Evolutionary conservation across 2,113 vertebrate species (phyloP).

Genomic region (Pollachius pollachius): DNA sequence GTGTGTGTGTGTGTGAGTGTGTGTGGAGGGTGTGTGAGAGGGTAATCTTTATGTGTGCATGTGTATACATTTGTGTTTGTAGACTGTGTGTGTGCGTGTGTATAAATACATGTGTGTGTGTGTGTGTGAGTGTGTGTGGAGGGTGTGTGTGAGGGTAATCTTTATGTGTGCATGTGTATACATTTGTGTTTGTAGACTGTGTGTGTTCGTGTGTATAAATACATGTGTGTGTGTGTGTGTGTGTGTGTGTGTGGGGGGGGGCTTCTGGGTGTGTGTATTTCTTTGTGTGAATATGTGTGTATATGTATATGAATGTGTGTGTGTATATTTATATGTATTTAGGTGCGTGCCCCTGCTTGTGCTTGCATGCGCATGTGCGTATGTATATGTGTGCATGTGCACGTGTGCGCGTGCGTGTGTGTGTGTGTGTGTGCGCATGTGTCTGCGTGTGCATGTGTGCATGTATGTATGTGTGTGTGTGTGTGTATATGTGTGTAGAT

Average conservation of each 20-base stretch:
- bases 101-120: neutral
- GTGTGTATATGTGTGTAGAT: no score
- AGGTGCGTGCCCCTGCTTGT: no score
- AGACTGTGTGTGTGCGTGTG: no score
- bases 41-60: neutral
- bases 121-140: neutral
- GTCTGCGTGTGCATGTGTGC: no score
- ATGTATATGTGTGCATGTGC: conserved; percentile 1
- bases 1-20: neutral
- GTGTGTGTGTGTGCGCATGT: neutral
- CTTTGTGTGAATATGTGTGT: no score
- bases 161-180: neutral
- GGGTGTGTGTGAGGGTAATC: neutral
- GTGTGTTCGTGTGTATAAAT: no score
- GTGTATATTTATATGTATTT: no score
- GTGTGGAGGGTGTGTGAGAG: neutral
- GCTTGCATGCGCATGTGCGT: neutral
- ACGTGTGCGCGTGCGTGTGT: conserved; percentile 1
- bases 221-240: no score
- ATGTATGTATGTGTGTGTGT: no score
- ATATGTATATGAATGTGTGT: neutral
- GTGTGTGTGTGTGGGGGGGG: no score
- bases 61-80: no score
- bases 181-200: neutral
- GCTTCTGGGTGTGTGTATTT: no score